Conservation (phyloP, 2,888 invertebrate species). For the Erebia aethiops region DNA sequence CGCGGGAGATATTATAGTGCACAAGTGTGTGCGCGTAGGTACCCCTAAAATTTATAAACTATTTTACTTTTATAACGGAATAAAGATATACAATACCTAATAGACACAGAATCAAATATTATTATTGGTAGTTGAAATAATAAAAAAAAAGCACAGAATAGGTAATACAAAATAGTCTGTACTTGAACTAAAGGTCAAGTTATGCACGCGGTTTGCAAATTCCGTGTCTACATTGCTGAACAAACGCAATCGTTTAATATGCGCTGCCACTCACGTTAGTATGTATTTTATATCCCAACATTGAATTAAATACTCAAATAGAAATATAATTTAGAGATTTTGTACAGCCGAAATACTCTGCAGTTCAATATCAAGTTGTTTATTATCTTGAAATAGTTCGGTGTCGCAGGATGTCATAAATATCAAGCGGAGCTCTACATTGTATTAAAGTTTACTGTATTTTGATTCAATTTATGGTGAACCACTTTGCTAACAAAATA, state of each 20-base stretch:
- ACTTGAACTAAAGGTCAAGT: neutral
- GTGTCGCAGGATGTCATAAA: neutral
- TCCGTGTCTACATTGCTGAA: neutral
- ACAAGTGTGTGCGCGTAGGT: too few relatives aligned
- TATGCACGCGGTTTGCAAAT: neutral
- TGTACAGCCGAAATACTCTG: neutral
- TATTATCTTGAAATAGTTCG: conserved; percentile 8
- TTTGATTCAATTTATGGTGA: conserved; percentile 15
- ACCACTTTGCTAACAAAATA: conserved; percentile 10
- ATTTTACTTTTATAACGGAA: too few relatives aligned
- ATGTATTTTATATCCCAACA: too few relatives aligned
- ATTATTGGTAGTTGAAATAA: too few relatives aligned
- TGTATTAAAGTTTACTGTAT: conserved; percentile 13
- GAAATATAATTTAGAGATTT: too few relatives aligned
- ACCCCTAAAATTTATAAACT: too few relatives aligned
- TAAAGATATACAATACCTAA: too few relatives aligned
- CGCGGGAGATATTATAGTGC: too few relatives aligned
- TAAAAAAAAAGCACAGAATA: too few relatives aligned
- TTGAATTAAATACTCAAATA: too few relatives aligned
- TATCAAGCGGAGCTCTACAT: neutral
- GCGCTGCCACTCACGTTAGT: neutral
- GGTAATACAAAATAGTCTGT: too few relatives aligned
- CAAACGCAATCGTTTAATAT: neutral
- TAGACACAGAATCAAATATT: too few relatives aligned
- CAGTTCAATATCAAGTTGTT: conserved; percentile 4